These are phyloP conservation scores for Calyptommatus sinebrachiatus DNA, from an alignment of 2,113 vertebrate genomes.

Conservation along the genomic window DNA sequence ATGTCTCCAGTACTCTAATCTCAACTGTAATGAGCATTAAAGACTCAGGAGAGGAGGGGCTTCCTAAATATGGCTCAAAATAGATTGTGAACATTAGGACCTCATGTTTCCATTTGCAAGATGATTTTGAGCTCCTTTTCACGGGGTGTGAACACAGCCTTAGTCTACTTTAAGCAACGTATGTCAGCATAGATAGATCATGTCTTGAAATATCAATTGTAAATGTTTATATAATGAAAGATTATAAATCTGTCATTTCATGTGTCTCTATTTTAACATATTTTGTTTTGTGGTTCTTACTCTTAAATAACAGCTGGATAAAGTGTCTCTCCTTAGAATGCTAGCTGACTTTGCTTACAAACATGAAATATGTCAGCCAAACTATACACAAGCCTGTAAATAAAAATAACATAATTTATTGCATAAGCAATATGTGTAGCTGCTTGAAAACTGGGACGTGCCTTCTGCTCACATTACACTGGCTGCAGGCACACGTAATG, in stretches of 20 bases:
- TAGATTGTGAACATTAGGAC: too few species aligned
- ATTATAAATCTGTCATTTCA: not conserved
- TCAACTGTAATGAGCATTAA: too few species aligned
- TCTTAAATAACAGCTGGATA: not conserved
- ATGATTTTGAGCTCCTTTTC: too few species aligned
- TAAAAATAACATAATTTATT: not conserved
- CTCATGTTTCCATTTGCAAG: too few species aligned
- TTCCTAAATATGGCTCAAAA: too few species aligned
- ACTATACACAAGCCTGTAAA: not conserved
- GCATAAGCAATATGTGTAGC: too few species aligned
- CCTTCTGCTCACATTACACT: too few species aligned
- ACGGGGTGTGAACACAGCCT: too few species aligned
- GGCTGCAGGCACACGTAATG: too few species aligned
- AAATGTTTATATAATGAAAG: not conserved
- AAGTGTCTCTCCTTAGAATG: not conserved
- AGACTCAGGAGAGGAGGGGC: too few species aligned
- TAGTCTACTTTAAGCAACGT: not conserved
- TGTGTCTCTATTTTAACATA: not conserved
- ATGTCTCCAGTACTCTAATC: too few species aligned
- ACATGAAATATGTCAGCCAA: not conserved
- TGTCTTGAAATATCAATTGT: not conserved
- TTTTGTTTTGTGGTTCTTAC: not conserved
- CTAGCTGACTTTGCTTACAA: not conserved
- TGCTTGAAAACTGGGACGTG: not conserved
- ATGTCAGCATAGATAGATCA: not conserved